phyloP scores from a whole-genome alignment of 2,797 vertebrate genomes.

The Hyperoplus lanceolatus region DNA sequence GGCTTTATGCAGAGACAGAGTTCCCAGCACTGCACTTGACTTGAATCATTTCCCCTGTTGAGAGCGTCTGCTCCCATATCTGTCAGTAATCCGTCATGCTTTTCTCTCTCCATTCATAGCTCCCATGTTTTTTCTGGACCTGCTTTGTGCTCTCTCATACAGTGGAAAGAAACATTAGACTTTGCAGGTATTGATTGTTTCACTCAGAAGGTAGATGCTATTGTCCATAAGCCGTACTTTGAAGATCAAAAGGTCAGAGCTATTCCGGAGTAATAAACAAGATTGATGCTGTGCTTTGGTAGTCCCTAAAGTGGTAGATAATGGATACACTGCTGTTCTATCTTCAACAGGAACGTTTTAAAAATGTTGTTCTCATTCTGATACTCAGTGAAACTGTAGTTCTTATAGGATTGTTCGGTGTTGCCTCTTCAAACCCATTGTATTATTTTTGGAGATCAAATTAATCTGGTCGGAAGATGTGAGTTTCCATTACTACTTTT shows the following conservation, averaged over 20 bases:
- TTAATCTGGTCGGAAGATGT: constrained; percentile 20
- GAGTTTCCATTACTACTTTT: constrained; percentile 42
- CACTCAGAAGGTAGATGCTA: constrained; percentile 62
- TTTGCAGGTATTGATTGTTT: constrained; percentile 60
- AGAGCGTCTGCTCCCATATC: constrained; percentile 36
- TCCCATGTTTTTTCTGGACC: constrained; percentile 27
- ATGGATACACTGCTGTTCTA: constrained; percentile 34
- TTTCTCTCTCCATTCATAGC: constrained; percentile 32
- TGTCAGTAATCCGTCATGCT: constrained; percentile 72
- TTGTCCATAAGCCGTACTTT: constrained; percentile 52
- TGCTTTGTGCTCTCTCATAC: constrained; percentile 28
- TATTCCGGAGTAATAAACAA: constrained; percentile 61
- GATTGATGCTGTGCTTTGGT: constrained; percentile 38
- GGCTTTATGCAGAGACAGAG: constrained; percentile 33
- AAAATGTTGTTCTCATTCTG: constrained; percentile 8
- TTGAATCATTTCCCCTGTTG: constrained; percentile 61
- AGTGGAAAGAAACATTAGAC: constrained; percentile 50
- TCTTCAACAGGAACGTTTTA: constrained; percentile 16
- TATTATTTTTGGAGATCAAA: constrained; percentile 18
- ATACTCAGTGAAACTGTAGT: neutral
- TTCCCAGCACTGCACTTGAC: constrained; percentile 57
- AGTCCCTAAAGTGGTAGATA: constrained; percentile 48
- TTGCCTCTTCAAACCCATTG: neutral
- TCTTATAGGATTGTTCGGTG: neutral
- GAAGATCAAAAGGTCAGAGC: constrained; percentile 62